Evolutionary conservation across 1,140 invertebrate genomes (phyloP).

Genomic region (Pygmarrhopalites habei): DNA sequence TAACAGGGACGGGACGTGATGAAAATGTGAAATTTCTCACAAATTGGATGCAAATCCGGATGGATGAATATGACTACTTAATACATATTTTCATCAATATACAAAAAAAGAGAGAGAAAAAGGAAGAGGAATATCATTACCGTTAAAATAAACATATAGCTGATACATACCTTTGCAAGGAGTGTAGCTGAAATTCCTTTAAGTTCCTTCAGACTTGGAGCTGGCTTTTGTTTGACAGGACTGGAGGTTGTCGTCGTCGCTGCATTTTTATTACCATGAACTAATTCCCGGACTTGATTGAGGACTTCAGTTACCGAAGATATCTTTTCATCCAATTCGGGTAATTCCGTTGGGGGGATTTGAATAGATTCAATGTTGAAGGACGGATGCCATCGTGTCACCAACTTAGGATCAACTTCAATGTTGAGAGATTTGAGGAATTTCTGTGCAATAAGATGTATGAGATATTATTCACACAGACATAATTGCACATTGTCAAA

Average conservation of each 20-base stretch:
- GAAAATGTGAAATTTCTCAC: too few relatives aligned
- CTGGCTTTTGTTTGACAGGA: not conserved
- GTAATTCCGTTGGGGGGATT: not conserved
- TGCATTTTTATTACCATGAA: not conserved
- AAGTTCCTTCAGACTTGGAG: not conserved
- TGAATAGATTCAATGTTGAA: not conserved
- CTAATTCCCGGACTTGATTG: conserved; percentile 3
- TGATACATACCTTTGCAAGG: conserved; percentile 2
- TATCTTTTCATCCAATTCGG: conserved; percentile 1
- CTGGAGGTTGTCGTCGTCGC: not conserved
- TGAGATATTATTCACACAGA: too few relatives aligned
- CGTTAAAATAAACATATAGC: too few relatives aligned
- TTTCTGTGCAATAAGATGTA: not conserved
- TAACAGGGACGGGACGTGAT: too few relatives aligned
- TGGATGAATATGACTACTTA: too few relatives aligned
- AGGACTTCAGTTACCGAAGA: conserved; percentile 2
- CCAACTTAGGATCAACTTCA: conserved; percentile 7
- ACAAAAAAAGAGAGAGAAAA: too few relatives aligned
- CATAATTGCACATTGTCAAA: too few relatives aligned
- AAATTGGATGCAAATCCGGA: too few relatives aligned
- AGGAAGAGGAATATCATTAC: too few relatives aligned
- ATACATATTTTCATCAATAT: too few relatives aligned
- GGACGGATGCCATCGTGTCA: conserved; percentile 13
- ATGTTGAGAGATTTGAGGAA: conserved; percentile 4
- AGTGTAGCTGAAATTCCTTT: conserved; percentile 4